Evolutionary conservation across 1,140 invertebrate species (phyloP).

Genomic region (Bombus confusus): DNA sequence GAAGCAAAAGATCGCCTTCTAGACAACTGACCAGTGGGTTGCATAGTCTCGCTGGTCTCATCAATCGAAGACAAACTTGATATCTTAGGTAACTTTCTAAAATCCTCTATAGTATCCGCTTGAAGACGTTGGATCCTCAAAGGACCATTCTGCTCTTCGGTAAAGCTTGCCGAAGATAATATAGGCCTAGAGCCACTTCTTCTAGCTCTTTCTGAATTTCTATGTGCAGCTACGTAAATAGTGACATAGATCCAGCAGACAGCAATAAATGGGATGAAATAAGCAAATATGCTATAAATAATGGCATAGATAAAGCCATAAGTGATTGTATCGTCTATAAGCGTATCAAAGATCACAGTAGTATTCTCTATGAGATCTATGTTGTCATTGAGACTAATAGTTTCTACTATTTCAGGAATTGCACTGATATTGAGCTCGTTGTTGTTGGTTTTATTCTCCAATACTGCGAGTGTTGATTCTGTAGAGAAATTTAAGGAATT

Average conservation of each 20-base stretch:
- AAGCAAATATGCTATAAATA: constrained; percentile 84
- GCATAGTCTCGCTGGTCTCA: constrained; percentile 78
- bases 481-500: not conserved
- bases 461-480: not conserved
- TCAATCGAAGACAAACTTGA: constrained; percentile 80
- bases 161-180: constrained; percentile 77
- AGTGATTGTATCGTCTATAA: constrained; percentile 40
- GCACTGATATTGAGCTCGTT: not conserved
- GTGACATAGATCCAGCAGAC: constrained; percentile 88
- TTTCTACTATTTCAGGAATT: not conserved
- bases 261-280: constrained; percentile 86
- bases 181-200: constrained; percentile 85
- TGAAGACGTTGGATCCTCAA: constrained; percentile 56
- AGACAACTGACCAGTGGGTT: constrained; percentile 69
- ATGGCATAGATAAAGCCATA: constrained; percentile 80
- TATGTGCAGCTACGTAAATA: constrained; percentile 88
- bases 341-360: constrained; percentile 31
- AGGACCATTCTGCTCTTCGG: constrained; percentile 73
- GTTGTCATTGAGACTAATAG: not conserved
- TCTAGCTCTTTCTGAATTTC: constrained; percentile 87
- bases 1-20: constrained; percentile 55
- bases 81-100: constrained; percentile 76
- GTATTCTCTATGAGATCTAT: constrained; percentile 46
- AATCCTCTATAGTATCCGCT: constrained; percentile 70
- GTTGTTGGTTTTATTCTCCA: not conserved